These are phyloP conservation scores for Lymantria monacha DNA, from an alignment of 2,888 invertebrate species.

Conservation along the genomic window DNA sequence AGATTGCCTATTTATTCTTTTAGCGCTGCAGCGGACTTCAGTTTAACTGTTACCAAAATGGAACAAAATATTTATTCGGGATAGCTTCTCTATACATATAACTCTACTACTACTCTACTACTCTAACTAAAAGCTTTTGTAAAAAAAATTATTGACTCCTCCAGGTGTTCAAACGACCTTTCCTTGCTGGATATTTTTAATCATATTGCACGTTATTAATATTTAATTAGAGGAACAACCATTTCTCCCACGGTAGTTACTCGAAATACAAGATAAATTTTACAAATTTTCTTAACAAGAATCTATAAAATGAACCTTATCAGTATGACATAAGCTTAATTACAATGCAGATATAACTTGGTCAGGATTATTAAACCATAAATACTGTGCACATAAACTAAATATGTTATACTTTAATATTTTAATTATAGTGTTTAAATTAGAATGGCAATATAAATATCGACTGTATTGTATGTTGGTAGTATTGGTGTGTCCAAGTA, in stretches of 20 bases:
- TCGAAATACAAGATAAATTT: constrained; percentile 23
- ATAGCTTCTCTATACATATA: no score
- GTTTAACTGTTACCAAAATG: no score
- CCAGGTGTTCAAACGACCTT: constrained; percentile 69
- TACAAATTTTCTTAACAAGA: background rate
- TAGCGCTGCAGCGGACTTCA: no score
- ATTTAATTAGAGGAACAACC: constrained; percentile 63
- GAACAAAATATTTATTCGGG: no score
- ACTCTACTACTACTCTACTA: no score
- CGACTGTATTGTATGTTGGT: constrained; percentile 14
- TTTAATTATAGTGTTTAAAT: constrained; percentile 14
- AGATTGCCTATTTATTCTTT: no score
- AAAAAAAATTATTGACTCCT: constrained; percentile 24
- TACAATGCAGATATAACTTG: constrained; percentile 15
- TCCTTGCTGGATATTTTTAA: constrained; percentile 53
- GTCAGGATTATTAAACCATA: constrained; percentile 17
- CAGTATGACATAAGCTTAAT: constrained; percentile 1
- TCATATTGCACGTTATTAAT: constrained; percentile 57
- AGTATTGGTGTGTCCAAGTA: constrained; percentile 47
- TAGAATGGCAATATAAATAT: constrained; percentile 5
- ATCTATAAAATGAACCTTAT: constrained; percentile 21
- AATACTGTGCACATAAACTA: background rate
- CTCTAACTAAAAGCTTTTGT: no score
- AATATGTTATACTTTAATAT: background rate
- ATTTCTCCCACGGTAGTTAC: constrained; percentile 71